Evolutionary conservation across 1,140 invertebrate genomes (phyloP), one percentile per base, ranked within the genome.

Genomic region (Drosophila dunni): DNA sequence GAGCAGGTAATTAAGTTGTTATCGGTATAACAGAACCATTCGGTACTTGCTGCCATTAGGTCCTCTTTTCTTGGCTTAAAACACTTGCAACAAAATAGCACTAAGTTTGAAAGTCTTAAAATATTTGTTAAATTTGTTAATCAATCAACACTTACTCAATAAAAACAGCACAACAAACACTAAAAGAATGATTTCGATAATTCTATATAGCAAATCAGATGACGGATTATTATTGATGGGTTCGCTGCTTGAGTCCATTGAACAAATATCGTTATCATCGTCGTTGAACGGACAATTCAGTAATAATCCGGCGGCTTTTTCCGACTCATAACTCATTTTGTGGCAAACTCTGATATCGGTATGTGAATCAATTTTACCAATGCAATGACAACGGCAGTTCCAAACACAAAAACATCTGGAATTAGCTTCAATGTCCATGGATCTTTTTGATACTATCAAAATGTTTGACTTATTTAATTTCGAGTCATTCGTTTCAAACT

Each of bases 341-440:
- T 81, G 58, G 34, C 88, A 91, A 10, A 75, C 40, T 15, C 73
- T 83, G 13, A 58, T 63, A 17, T 86, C 78, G 3, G 79, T 54
- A 15, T 71, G 70, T 3, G 78, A 81, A 60, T 81, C 75, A 13
- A 81, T 17, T 44, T 77, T 78, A n/a, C 53, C 48, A 11, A 91
- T 68, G 29, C 89, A 91, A 46, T 91, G 81, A 7, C 89, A 91
- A 9, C 53, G 65, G 48, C 89, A 91, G 29, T 81, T 64, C 78
- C 75, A 89, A 9, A 91, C 20, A 54, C 89, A 91, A 48, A 91
- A 82, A 44, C 89, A 91, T 58, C 89, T 78, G 2, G 75, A 70
- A 50, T 81, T 51, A 45, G 57, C 51, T 69, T 75, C 66, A 34
- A 91, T 58, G 1, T 74, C 57, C 50, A 85, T 71, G 0, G 74